Evolutionary conservation across 2,888 invertebrate genomes (phyloP).

Genomic region (Leucoma salicis): DNA sequence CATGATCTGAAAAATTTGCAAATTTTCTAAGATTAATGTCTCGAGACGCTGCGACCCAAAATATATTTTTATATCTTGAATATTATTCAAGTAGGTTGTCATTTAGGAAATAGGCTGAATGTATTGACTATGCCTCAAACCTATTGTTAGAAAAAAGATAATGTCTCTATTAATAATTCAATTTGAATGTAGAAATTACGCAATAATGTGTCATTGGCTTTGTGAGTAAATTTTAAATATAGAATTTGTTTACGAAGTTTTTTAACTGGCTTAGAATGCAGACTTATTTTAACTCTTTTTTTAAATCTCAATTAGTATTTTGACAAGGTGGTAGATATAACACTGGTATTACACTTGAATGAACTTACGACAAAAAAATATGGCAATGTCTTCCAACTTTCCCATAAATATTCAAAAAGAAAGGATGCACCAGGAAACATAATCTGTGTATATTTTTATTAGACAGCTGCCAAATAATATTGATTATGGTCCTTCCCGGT

Average conservation of each 20-base stretch:
- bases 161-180: neutral
- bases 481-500: slow-evolving; percentile 48
- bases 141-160: slow-evolving; percentile 1
- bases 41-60: slow-evolving; percentile 14
- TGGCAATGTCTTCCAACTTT: slow-evolving; percentile 35
- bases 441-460: slow-evolving; percentile 39
- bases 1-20: neutral
- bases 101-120: neutral
- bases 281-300: no score
- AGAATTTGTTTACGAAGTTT: slow-evolving; percentile 5
- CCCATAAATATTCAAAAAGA: slow-evolving; percentile 49
- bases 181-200: neutral
- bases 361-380: no score
- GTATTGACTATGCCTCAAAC: neutral
- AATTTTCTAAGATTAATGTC: slow-evolving; percentile 5
- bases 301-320: no score
- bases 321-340: no score
- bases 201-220: neutral
- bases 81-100: neutral
- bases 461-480: slow-evolving; percentile 57
- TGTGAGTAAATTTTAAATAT: neutral
- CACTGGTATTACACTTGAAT: no score
- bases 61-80: neutral
- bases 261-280: no score
- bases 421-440: slow-evolving; percentile 54